Base-by-base conservation (phyloP, 2,113 vertebrate species). In the Petromus typicus region DNA sequence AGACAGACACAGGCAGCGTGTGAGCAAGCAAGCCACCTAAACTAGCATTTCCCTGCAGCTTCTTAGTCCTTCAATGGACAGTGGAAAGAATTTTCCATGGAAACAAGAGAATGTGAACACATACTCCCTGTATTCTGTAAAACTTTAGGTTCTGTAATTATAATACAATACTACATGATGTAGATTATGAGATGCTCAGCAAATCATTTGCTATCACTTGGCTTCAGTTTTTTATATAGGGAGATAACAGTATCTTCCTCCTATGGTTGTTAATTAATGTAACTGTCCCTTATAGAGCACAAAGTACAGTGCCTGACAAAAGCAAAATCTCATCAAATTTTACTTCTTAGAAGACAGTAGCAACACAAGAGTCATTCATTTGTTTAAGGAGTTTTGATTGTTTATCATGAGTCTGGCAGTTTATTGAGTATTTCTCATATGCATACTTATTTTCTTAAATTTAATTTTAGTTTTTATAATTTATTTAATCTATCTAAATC, bases 81-180 rank as follows among this genome's bases (percentile, higher is more conserved):
- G 61, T 59, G 66, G 71, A 64, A 94, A 95, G 86, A 91, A 81
- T 94, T 73, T 95, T 86, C 91, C 88, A 43, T 37, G 66, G 79
- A 92, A 95, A 94, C 37, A 67, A 66, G 37, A 43, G 34, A 80
- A 59, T n/a, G 57, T 73, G 76, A 93, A 94, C 93, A 89, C 84
- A 79, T 3, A 67, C 37, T 73, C 63, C 57, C 25, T 67, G 57
- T 81, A 73, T 59, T 79, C 73, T 80, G 20, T 43, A 88, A 92
- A 32, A 59, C 12, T 37, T 96, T 27, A 93, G 64, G 40, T 30
- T 92, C 83, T 89, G 63, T 64, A 67, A 90, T 66, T 89, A 89
- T 86, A 93, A 78, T 37, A 56, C 45, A 45, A 80, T 64, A 73
- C 71, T 89, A 66, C 27, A 45, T 34, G 54, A 67, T 69, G 22